Conservation (phyloP, 2,888 invertebrate genomes). For the Idaea dimidiata region DNA sequence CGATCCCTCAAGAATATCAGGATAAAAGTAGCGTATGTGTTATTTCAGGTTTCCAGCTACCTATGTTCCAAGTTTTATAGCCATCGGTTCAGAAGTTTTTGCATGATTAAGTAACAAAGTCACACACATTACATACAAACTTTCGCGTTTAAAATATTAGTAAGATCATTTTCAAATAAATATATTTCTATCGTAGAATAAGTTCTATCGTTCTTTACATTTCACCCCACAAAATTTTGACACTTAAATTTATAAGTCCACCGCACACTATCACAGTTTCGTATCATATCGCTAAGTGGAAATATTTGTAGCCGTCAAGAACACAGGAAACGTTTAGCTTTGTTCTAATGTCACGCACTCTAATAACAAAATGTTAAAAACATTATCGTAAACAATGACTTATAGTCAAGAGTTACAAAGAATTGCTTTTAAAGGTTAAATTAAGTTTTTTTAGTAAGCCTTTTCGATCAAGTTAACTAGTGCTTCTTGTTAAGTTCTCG, state of each 20-base stretch:
- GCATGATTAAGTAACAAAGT: too few relatives aligned
- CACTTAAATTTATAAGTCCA: slow-evolving; percentile 6
- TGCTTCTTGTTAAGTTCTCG: slow-evolving; percentile 1
- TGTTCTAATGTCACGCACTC: slow-evolving; percentile 54
- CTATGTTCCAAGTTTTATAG: too few relatives aligned
- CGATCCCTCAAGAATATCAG: too few relatives aligned
- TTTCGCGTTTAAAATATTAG: too few relatives aligned
- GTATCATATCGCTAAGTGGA: slow-evolving; percentile 43
- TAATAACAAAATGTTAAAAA: slow-evolving; percentile 27
- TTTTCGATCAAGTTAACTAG: not conserved
- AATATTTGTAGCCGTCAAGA: slow-evolving; percentile 55
- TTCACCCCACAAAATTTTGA: slow-evolving; percentile 8
- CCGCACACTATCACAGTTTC: not conserved
- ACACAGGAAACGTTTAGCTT: slow-evolving; percentile 62
- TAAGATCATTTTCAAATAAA: not conserved
- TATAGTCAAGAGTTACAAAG: slow-evolving; percentile 21
- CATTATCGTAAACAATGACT: slow-evolving; percentile 36
- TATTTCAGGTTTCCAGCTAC: too few relatives aligned
- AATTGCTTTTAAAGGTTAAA: slow-evolving; percentile 29
- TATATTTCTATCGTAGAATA: not conserved
- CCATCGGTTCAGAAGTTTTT: too few relatives aligned
- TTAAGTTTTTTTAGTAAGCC: not conserved
- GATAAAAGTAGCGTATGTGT: too few relatives aligned
- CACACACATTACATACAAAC: too few relatives aligned
- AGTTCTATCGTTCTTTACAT: too few relatives aligned